Conservation (phyloP, 2,797 vertebrate species). For the Alca torda region DNA sequence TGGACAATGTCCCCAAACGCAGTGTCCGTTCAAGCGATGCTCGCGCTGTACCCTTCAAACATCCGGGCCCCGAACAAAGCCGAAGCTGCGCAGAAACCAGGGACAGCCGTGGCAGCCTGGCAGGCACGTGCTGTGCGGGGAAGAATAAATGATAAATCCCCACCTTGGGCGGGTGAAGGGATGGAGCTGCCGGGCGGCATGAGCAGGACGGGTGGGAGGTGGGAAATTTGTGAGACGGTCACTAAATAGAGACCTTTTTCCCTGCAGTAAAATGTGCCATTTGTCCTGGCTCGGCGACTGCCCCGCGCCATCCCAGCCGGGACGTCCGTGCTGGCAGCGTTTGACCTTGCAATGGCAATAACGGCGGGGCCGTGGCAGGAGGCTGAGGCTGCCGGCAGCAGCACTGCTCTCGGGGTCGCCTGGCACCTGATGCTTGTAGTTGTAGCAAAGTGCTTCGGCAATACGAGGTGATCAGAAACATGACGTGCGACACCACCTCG, state of each 20-base stretch:
- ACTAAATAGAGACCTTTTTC: not conserved
- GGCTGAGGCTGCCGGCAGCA: too few relatives aligned
- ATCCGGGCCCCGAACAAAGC: not conserved
- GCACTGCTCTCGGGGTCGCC: too few relatives aligned
- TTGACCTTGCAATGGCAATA: too few relatives aligned
- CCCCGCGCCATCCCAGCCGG: too few relatives aligned
- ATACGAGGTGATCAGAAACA: too few relatives aligned
- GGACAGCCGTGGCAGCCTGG: slow-evolving; percentile 26
- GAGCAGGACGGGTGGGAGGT: not conserved
- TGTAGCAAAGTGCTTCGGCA: too few relatives aligned
- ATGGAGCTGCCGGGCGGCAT: not conserved
- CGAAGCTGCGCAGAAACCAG: not conserved
- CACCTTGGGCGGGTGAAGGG: not conserved
- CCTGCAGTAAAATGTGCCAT: not conserved
- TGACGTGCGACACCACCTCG: too few relatives aligned
- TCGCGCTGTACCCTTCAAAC: not conserved
- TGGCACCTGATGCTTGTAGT: too few relatives aligned
- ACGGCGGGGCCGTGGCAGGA: too few relatives aligned
- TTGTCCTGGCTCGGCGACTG: not conserved
- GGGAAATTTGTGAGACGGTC: not conserved
- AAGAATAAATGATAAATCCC: slow-evolving; percentile 52
- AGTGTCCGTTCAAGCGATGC: not conserved
- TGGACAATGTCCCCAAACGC: not conserved
- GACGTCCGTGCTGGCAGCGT: too few relatives aligned
- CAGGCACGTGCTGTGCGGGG: slow-evolving; percentile 1